Evolutionary conservation across 2,888 invertebrate genomes (phyloP), one percentile per base, ranked within the genome.

Genomic region (Cotesia congregata): DNA sequence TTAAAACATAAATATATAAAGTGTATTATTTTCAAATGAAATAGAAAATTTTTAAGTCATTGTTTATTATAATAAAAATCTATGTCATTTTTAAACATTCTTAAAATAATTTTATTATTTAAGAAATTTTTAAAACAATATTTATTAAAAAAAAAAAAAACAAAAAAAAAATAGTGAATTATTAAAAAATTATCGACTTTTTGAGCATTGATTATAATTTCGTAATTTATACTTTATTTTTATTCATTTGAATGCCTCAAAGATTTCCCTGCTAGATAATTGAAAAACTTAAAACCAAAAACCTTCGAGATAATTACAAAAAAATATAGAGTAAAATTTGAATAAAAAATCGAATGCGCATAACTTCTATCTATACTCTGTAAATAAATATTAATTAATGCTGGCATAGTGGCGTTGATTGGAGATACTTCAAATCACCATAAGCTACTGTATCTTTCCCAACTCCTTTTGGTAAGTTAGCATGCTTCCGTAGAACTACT

Each of bases 351-450:
- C 77, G 77, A 77, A 65, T 38, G 77, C 83, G 82, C 83, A 83
- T 86, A 86, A 86, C 83, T 78, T 85, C 85, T 77, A 82, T 59
- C 72, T 79, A 76, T 82, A 80, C 30, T 86, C 85, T 50, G 12
- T 50, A 50, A 50, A 50, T 50, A 12, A 50, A 50, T 50, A 50
- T 50, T 50, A 50, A 50, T 87, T 86, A 83, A 84, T 86, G 86
- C 86, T 86, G 84, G 83, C 85, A 84, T 88, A 88, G 88, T 88
- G 88, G 91, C 91, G 88, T 91, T 91, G 87, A 91, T 91, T 87
- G 91, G 91, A 88, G 91, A 91, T 81, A 91, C 91, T 88, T 91
- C 90, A 88, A 91, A 91, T 88, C 91, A 91, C 84, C 91, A 91
- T 90, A 91, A 90, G 88, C 90, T 91, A 85, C 91, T 91, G 87